phyloP scores from a whole-genome alignment of 2,888 invertebrate genomes.

The Pedicia rivosa region DNA sequence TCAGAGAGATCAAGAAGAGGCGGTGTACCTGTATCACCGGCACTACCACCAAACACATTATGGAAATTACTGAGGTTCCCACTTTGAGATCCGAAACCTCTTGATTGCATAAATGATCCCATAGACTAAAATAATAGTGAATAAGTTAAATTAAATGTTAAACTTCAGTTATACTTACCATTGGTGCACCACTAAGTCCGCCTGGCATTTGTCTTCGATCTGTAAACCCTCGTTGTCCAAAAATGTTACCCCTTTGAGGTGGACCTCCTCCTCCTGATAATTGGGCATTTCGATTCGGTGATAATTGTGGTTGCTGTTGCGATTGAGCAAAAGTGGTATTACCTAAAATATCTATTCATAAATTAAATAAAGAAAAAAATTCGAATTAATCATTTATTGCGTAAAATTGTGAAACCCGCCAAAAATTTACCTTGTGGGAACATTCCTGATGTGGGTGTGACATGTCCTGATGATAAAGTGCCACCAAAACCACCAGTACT shows the following conservation, averaged over 20 bases:
- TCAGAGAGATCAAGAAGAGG: slow-evolving; percentile 82
- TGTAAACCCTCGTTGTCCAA: slow-evolving; percentile 65
- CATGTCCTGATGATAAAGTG: slow-evolving; percentile 57
- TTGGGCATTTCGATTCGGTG: slow-evolving; percentile 40
- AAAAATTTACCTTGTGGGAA: slow-evolving; percentile 29
- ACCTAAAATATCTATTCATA: slow-evolving; percentile 17
- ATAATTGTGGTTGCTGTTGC: slow-evolving; percentile 36
- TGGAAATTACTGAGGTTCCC: slow-evolving; percentile 58
- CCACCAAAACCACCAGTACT: slow-evolving; percentile 46
- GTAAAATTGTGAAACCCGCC: not conserved
- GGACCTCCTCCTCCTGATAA: slow-evolving; percentile 34
- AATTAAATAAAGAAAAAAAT: too few species aligned
- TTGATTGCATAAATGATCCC: slow-evolving; percentile 42
- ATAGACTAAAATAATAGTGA: slow-evolving; percentile 33
- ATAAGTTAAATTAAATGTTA: not conserved
- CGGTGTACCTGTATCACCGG: slow-evolving; percentile 62
- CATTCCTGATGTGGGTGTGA: slow-evolving; percentile 53
- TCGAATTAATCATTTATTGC: too few species aligned
- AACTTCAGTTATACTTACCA: slow-evolving; percentile 20
- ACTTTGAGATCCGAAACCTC: slow-evolving; percentile 46
- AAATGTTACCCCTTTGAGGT: slow-evolving; percentile 46
- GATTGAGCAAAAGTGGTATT: slow-evolving; percentile 33
- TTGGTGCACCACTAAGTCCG: slow-evolving; percentile 26
- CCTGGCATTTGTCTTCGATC: slow-evolving; percentile 51
- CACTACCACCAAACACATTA: slow-evolving; percentile 64